Evolutionary conservation across 1,140 invertebrate species (phyloP).

Genomic region (Euura lappo): DNA sequence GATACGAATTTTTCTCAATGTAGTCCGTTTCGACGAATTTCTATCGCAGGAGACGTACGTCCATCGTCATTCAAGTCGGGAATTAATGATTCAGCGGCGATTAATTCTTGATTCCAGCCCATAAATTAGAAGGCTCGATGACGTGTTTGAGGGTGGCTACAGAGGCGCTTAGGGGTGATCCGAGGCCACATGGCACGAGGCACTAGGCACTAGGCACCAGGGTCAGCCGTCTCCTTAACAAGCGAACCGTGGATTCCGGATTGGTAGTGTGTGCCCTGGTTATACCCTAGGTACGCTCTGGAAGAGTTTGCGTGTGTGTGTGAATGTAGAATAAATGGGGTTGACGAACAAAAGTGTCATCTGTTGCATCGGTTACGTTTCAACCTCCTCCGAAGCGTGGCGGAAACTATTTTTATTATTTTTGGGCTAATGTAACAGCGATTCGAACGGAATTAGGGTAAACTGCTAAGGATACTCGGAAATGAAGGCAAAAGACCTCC

Average conservation of each 20-base stretch:
- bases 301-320: too few species aligned
- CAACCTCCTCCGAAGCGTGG: conserved; percentile 34
- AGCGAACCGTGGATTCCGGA: conserved; percentile 2
- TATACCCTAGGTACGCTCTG: too few species aligned
- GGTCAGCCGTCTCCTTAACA: conserved; percentile 29
- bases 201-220: conserved; percentile 23
- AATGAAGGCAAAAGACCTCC: too few species aligned
- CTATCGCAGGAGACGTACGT: too few species aligned
- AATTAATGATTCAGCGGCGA: background rate
- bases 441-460: background rate
- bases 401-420: background rate
- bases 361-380: conserved; percentile 56
- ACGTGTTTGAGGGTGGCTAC: conserved; percentile 42
- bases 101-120: conserved; percentile 18
- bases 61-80: too few species aligned
- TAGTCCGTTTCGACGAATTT: too few species aligned
- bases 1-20: too few species aligned
- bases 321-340: conserved; percentile 17
- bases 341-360: conserved; percentile 50
- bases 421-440: background rate
- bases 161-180: conserved; percentile 29
- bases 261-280: background rate
- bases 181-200: conserved; percentile 46
- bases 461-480: too few species aligned
- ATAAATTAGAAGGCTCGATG: conserved; percentile 50